Evolutionary conservation across 2,113 vertebrate genomes (phyloP).

Genomic region (Laticauda colubrina): DNA sequence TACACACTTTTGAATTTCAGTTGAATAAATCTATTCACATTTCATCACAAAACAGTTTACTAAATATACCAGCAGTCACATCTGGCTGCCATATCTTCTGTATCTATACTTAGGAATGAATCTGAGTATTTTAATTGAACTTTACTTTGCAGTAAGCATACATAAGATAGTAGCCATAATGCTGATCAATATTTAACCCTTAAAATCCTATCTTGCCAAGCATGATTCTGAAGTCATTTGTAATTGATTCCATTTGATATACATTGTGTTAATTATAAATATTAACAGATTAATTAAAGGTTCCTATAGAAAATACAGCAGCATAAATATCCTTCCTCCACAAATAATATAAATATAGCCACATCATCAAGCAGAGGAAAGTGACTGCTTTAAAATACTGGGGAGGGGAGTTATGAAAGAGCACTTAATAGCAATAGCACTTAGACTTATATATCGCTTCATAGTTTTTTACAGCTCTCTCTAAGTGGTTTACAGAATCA

Average conservation of each 20-base stretch:
- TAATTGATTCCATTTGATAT: neutral
- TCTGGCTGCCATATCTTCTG: neutral
- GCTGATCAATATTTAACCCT: neutral
- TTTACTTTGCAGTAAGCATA: neutral
- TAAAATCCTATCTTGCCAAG: neutral
- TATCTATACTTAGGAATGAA: neutral
- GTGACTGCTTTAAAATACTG: neutral
- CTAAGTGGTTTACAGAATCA: no score
- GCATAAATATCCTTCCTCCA: neutral
- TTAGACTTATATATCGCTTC: no score
- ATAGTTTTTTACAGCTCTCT: no score
- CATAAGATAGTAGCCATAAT: neutral
- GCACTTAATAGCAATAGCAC: no score
- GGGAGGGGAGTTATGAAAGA: neutral
- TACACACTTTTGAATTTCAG: constrained; percentile 36
- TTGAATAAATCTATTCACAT: constrained; percentile 31
- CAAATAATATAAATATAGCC: neutral
- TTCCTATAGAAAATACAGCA: neutral
- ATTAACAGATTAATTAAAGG: neutral
- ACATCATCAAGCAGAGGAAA: neutral
- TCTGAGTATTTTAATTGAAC: neutral
- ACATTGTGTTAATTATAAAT: neutral
- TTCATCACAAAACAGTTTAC: constrained; percentile 14
- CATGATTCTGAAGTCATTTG: neutral
- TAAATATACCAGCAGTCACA: fast-evolving